Conservation (phyloP, 2,888 invertebrate species). For the Dicycla oo region DNA sequence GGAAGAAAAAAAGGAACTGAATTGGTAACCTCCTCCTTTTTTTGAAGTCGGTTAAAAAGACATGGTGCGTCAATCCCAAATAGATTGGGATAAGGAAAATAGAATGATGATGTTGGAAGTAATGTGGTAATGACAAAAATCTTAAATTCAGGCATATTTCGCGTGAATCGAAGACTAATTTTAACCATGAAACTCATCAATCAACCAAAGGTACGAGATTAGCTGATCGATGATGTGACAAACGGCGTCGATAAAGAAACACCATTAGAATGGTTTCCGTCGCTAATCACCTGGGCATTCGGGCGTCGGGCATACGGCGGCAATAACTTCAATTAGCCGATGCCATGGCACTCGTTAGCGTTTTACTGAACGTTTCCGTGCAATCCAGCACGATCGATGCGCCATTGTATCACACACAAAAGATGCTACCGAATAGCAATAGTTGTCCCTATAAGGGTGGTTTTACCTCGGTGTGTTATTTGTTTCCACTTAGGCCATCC, state of each 20-base stretch:
- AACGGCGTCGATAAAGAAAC: constrained; percentile 74
- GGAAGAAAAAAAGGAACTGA: not conserved
- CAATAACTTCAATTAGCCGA: constrained; percentile 86
- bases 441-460: constrained; percentile 82
- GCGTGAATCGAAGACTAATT: constrained; percentile 12
- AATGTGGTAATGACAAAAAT: constrained; percentile 2
- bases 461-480: constrained; percentile 79
- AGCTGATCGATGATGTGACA: constrained; percentile 80
- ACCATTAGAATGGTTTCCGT: constrained; percentile 76
- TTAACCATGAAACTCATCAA: constrained; percentile 35
- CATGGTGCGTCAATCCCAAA: not conserved
- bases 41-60: not conserved
- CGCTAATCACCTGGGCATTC: constrained; percentile 72
- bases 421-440: constrained; percentile 85
- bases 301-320: constrained; percentile 63
- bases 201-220: constrained; percentile 38
- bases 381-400: constrained; percentile 84
- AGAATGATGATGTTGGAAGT: not conserved
- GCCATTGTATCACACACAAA: constrained; percentile 86
- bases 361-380: constrained; percentile 80
- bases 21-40: too few species aligned
- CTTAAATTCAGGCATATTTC: not conserved
- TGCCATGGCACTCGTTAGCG: constrained; percentile 81
- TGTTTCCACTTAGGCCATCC: constrained; percentile 79
- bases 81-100: not conserved